A percentile compares a stretch with the other conserved stretches of the same genome.
Evolutionary conservation across 1,140 invertebrate species (phyloP).

Genomic region (Dendroctonus valens): DNA sequence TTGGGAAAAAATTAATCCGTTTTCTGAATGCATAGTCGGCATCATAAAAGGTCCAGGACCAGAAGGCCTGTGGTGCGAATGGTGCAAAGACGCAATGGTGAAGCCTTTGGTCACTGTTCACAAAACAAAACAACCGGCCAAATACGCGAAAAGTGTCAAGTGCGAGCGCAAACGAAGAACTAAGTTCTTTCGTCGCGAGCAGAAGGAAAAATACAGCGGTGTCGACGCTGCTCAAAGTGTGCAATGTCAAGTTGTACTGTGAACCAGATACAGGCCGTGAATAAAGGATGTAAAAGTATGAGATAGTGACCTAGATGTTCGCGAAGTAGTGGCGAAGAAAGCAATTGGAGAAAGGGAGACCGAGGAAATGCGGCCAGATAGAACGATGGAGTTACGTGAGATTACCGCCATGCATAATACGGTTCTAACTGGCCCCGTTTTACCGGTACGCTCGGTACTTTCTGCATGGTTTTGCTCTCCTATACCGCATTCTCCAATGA

Average conservation of each 20-base stretch:
- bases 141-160: constrained; percentile 7
- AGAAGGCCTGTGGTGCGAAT: constrained; percentile 35
- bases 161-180: constrained; percentile 21
- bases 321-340: constrained; percentile 50
- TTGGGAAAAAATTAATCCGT: constrained; percentile 48
- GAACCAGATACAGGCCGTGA: constrained; percentile 32
- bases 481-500: constrained; percentile 20
- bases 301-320: constrained; percentile 50
- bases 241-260: constrained; percentile 38
- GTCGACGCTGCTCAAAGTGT: constrained; percentile 26
- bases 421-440: constrained; percentile 30
- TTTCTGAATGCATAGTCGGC: constrained; percentile 44
- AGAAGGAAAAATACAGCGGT: constrained; percentile 14
- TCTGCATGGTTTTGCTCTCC: constrained; percentile 22
- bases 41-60: constrained; percentile 39
- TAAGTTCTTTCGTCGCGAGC: constrained; percentile 11
- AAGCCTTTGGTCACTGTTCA: constrained; percentile 37
- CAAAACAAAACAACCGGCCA: constrained; percentile 25
- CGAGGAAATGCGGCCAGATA: constrained; percentile 49
- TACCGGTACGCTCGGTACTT: constrained; percentile 26
- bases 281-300: constrained; percentile 49
- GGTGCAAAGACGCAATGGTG: constrained; percentile 43
- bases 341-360: constrained; percentile 50
- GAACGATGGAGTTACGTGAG: constrained; percentile 49
- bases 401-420: constrained; percentile 50